phyloP scores from a whole-genome alignment of 2,797 vertebrate species.

The Oophaga sylvatica region DNA sequence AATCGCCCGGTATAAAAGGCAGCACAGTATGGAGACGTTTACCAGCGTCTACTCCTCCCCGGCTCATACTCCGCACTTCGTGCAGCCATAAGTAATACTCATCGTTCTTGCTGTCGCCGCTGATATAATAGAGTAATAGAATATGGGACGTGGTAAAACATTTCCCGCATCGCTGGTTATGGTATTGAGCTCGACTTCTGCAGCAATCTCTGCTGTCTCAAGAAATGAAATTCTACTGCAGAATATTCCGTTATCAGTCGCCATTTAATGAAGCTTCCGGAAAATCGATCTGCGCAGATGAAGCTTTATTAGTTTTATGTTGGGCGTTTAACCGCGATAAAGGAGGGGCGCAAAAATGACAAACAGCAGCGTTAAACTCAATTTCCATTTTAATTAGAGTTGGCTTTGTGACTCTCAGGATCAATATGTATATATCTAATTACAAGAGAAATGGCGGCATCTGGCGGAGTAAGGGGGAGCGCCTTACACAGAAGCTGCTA shows the following conservation, averaged over 20 bases:
- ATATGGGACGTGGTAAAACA: background rate
- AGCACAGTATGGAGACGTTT: background rate
- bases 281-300: conserved; percentile 7
- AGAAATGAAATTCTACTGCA: conserved; percentile 7
- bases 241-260: conserved; percentile 13
- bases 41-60: background rate
- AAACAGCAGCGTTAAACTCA: conserved; percentile 64
- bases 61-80: too few species aligned
- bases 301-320: conserved; percentile 40
- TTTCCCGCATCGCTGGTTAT: conserved; percentile 45
- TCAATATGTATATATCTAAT: conserved; percentile 62
- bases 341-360: conserved; percentile 14
- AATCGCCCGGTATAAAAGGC: too few species aligned
- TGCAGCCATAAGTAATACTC: too few species aligned
- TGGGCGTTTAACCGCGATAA: conserved; percentile 4
- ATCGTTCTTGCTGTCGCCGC: background rate
- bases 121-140: background rate
- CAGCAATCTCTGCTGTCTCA: background rate
- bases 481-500: background rate
- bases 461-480: background rate
- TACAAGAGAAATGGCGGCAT: conserved; percentile 52
- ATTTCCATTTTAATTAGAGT: conserved; percentile 63
- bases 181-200: background rate
- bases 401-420: conserved; percentile 60
- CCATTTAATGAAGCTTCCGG: conserved; percentile 7